These are phyloP conservation scores for Clistopyga incitator DNA, from an alignment of 2,888 invertebrate species.

Conservation along the genomic window DNA sequence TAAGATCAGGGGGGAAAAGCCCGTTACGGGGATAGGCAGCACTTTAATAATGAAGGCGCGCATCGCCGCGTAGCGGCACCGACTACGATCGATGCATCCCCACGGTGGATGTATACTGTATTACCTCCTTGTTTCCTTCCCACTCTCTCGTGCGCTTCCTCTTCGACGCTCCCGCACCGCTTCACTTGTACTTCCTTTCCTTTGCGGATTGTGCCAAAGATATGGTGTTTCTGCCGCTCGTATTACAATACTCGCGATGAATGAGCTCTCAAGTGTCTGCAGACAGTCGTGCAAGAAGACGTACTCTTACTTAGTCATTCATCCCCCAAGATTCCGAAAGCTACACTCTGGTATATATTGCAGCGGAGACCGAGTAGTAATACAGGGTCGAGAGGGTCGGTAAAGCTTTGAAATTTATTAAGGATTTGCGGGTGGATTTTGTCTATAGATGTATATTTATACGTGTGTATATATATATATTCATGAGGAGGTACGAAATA, in stretches of 20 bases:
- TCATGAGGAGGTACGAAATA: constrained; percentile 46
- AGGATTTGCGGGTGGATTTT: constrained; percentile 29
- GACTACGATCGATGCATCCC: constrained; percentile 80
- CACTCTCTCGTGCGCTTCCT: constrained; percentile 7
- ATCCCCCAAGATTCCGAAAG: constrained; percentile 15
- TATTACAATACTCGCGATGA: constrained; percentile 62
- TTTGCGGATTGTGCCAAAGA: constrained; percentile 38
- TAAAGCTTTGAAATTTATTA: constrained; percentile 28
- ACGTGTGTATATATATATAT: constrained; percentile 27
- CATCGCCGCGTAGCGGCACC: constrained; percentile 77
- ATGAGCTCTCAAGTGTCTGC: constrained; percentile 46
- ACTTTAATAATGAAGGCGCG: constrained; percentile 82
- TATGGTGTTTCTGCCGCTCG: constrained; percentile 40
- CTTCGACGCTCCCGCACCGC: not conserved
- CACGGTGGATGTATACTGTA: constrained; percentile 50
- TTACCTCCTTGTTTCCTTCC: constrained; percentile 20
- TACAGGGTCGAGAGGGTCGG: constrained; percentile 8
- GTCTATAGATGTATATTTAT: constrained; percentile 18
- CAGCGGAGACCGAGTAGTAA: not conserved
- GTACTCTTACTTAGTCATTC: constrained; percentile 28
- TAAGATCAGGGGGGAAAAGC: constrained; percentile 65
- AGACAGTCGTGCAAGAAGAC: constrained; percentile 15
- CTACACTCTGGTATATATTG: not conserved
- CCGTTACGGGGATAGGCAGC: constrained; percentile 65
- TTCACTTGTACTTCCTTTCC: constrained; percentile 45